Evolutionary conservation across 2,113 vertebrate genomes (phyloP).

Genomic region (Mungos mungo): DNA sequence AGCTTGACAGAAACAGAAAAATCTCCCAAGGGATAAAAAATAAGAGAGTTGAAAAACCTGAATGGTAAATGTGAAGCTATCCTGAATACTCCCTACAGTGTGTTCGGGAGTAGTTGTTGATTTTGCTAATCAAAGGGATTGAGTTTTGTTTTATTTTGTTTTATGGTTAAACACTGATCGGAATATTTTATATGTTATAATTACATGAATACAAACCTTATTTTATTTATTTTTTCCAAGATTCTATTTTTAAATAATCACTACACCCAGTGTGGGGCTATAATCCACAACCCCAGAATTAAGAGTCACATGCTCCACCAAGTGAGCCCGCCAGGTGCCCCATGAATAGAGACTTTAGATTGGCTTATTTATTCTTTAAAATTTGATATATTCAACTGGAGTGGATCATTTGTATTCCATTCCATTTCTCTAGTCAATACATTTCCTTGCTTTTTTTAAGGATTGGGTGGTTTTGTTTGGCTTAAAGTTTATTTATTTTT

Average conservation of each 20-base stretch:
- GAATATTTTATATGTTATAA: neutral
- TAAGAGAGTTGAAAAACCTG: neutral
- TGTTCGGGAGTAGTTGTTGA: neutral
- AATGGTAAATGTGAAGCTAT: neutral
- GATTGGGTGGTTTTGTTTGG: too few species aligned
- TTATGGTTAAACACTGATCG: neutral
- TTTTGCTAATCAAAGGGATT: neutral
- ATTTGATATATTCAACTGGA: neutral
- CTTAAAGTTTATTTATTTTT: too few species aligned
- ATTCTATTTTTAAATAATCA: neutral
- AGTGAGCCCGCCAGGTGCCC: neutral
- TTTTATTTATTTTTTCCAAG: neutral
- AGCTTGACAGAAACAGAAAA: conserved; percentile 1
- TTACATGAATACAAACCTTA: neutral
- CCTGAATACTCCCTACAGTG: neutral
- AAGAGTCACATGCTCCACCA: neutral
- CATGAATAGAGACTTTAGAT: neutral
- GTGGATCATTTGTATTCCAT: neutral
- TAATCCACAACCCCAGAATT: neutral
- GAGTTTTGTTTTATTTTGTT: neutral
- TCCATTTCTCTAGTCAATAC: neutral
- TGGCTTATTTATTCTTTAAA: neutral
- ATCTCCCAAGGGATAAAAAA: neutral
- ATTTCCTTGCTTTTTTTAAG: neutral
- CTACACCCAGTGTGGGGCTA: neutral